Percentiles rank a stretch among this genome's conserved stretches.
Evolutionary conservation across 2,113 vertebrate species (phyloP).

Genomic region (Athene cunicularia): DNA sequence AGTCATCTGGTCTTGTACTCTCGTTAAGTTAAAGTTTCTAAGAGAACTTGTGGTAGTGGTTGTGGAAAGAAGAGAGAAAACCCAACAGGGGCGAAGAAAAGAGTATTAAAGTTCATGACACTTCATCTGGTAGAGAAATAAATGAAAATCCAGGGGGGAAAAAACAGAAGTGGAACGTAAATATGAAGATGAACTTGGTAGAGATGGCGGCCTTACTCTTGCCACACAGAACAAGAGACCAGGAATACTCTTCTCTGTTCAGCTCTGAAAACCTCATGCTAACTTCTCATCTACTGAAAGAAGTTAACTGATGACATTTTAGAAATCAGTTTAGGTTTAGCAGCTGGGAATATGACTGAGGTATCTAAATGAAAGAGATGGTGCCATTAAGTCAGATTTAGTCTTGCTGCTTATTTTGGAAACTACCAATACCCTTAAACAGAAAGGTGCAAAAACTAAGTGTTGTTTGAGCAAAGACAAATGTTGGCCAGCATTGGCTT

Average conservation of each 20-base stretch:
- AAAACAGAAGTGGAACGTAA: neutral
- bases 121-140: neutral
- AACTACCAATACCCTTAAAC: neutral
- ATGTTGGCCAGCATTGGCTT: neutral
- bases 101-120: neutral
- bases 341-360: neutral
- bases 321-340: neutral
- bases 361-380: neutral
- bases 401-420: neutral
- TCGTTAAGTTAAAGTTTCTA: neutral
- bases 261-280: neutral
- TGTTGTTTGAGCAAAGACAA: neutral
- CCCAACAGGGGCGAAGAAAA: neutral
- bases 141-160: neutral
- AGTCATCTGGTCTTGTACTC: neutral
- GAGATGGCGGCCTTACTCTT: neutral
- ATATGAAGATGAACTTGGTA: neutral
- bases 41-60: neutral
- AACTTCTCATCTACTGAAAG: neutral
- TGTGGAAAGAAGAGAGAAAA: neutral
- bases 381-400: neutral
- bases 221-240: neutral
- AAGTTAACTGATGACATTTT: neutral
- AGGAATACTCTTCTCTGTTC: neutral
- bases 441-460: neutral